Evolutionary conservation across 2,113 vertebrate species (phyloP), one percentile per base, ranked within the genome.

Genomic region (Lepus timidus): DNA sequence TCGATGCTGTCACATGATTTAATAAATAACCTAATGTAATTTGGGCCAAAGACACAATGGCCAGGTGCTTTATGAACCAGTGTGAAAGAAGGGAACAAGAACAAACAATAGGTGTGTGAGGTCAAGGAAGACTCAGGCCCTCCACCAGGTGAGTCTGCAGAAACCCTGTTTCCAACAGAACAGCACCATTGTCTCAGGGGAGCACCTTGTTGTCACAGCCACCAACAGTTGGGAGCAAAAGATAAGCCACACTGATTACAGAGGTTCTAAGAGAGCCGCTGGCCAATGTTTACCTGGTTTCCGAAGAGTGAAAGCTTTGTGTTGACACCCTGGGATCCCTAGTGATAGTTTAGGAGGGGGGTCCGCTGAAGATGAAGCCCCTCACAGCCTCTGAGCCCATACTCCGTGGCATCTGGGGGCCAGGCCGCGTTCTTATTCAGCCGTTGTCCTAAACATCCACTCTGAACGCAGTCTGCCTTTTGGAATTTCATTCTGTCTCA

Each of bases 201-300:
- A 94, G 44, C n/a, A 9, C 85, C 93, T 85, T 95, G 90, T 96
- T 81, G 79, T 78, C 86, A 49, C 17, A 79, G 94, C 67, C 85
- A 90, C 90, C 75, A 93, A 95, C 94, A 73, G 92, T 94, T 88
- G 88, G 90, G 74, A 89, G 51, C 61, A 74, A 93, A 93, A 91
- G 93, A 96, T 96, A 94, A 95, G 90, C 70, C 91, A 36, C 25
- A 87, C 31, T 95, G 36, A 81, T 67, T 78, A 29, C 7, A 74
- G 70, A 51, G 33, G 22, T 85, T 95, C 95, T 96, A 52, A 97
- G 92, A 86, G 85, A 88, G 70, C 74, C 20, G 33, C 82, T 92
- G 52, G 81, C 19, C 78, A 82, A 52, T 93, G 84, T 89, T 86
- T 75, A 67, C 92, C 71, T 80, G 31, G 49, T 52, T 84, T 84